Conservation (phyloP, 2,113 vertebrate genomes). For the Oceanodroma tethys region DNA sequence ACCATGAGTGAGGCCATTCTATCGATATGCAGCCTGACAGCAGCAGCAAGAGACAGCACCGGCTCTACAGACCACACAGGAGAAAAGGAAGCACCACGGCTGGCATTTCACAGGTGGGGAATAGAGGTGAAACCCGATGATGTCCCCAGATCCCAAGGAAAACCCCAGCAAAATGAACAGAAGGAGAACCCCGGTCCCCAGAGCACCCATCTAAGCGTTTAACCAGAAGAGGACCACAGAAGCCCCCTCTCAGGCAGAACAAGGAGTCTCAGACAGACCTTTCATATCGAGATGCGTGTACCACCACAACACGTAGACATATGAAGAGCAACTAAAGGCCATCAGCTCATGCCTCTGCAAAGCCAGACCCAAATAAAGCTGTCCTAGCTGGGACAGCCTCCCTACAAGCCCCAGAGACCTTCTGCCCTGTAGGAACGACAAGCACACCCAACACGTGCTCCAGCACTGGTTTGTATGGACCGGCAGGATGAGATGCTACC, state of each 20-base stretch:
- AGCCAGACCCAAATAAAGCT: background rate
- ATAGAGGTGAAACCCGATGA: background rate
- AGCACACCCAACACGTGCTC: background rate
- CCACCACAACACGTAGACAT: background rate
- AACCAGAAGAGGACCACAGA: background rate
- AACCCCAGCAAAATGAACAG: background rate
- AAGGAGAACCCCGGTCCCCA: background rate
- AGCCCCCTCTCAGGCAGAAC: background rate
- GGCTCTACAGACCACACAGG: background rate
- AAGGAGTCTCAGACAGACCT: background rate
- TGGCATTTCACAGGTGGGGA: background rate
- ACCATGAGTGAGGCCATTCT: background rate
- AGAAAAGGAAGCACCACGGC: background rate
- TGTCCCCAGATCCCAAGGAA: background rate
- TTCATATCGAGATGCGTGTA: accelerated
- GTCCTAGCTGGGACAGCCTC: background rate
- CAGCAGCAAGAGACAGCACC: background rate
- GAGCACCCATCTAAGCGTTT: background rate
- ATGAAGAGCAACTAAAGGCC: background rate
- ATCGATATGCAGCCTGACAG: background rate
- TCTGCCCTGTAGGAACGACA: background rate
- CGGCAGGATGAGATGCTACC: background rate
- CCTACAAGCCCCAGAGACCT: background rate
- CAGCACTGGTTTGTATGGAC: background rate
- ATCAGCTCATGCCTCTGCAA: background rate